Evolutionary conservation across 1,140 invertebrate genomes (phyloP).

Genomic region (Drosophila busckii): DNA sequence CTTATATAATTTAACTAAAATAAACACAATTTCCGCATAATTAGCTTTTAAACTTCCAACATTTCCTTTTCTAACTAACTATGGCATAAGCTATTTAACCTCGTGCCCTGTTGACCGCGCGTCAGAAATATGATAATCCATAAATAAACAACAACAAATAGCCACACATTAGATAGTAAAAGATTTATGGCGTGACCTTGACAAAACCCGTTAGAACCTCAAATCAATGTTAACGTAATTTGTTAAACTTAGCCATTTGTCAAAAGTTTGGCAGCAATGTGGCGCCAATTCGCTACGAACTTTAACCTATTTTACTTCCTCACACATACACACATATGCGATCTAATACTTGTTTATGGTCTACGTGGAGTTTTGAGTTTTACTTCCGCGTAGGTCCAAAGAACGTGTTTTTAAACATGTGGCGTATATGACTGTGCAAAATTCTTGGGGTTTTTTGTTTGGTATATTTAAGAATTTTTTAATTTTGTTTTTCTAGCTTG

Average conservation of each 20-base stretch:
- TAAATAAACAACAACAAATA: conserved; percentile 5
- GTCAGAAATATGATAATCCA: conserved; percentile 37
- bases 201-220: conserved; percentile 60
- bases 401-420: conserved; percentile 61
- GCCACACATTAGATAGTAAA: conserved; percentile 37
- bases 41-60: conserved; percentile 3
- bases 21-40: conserved; percentile 32
- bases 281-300: conserved; percentile 46
- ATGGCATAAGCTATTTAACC: conserved; percentile 44
- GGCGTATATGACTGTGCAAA: conserved; percentile 21
- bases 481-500: conserved; percentile 9
- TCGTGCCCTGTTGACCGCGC: conserved; percentile 65
- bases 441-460: conserved; percentile 22
- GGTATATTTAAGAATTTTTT: conserved; percentile 13
- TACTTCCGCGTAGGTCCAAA: conserved; percentile 42
- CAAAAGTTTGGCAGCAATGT: conserved; percentile 25
- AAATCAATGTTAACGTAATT: conserved; percentile 38
- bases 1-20: too few species aligned
- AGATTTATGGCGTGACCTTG: conserved; percentile 48
- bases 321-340: conserved; percentile 14
- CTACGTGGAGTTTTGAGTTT: conserved; percentile 14
- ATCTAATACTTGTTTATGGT: conserved; percentile 40
- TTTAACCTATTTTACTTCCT: conserved; percentile 70
- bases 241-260: conserved; percentile 32
- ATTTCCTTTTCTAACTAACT: conserved; percentile 51